Conservation (phyloP, 2,113 vertebrate species). For the Sciurus niger region DNA sequence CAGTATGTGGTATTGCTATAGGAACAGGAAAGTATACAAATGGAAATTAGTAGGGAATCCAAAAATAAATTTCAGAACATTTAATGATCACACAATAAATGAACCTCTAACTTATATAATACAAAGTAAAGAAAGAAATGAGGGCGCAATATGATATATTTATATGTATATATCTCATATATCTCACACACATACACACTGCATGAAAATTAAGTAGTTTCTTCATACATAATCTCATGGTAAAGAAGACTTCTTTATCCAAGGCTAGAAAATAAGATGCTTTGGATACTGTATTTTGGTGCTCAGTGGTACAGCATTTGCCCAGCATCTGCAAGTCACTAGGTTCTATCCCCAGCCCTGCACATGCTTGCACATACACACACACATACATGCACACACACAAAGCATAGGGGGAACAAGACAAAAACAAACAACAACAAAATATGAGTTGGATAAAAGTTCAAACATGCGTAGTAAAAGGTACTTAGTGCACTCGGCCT, state of each 20-base stretch:
- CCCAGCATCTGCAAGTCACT: too few species aligned
- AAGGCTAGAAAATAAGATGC: not conserved
- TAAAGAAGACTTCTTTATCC: not conserved
- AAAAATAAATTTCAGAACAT: not conserved
- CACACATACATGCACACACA: too few species aligned
- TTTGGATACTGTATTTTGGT: not conserved
- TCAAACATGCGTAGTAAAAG: constrained; percentile 40
- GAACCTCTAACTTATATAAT: not conserved
- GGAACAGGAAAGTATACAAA: not conserved
- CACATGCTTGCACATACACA: too few species aligned
- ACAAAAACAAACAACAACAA: too few species aligned
- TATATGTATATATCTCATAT: not conserved
- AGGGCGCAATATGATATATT: too few species aligned
- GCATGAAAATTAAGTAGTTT: not conserved
- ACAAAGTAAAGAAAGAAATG: not conserved
- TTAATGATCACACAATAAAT: not conserved
- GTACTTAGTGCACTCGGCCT: not conserved
- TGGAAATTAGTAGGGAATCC: not conserved
- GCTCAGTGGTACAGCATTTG: not conserved
- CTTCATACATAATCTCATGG: not conserved
- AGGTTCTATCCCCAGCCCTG: not conserved
- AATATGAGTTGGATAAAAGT: not conserved
- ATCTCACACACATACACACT: not conserved
- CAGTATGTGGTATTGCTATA: not conserved
- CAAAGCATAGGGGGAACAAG: too few species aligned